Evolutionary conservation across 2,888 invertebrate genomes (phyloP), one percentile per base, ranked within the genome.

Genomic region (Lepidocyrtoides sp.): DNA sequence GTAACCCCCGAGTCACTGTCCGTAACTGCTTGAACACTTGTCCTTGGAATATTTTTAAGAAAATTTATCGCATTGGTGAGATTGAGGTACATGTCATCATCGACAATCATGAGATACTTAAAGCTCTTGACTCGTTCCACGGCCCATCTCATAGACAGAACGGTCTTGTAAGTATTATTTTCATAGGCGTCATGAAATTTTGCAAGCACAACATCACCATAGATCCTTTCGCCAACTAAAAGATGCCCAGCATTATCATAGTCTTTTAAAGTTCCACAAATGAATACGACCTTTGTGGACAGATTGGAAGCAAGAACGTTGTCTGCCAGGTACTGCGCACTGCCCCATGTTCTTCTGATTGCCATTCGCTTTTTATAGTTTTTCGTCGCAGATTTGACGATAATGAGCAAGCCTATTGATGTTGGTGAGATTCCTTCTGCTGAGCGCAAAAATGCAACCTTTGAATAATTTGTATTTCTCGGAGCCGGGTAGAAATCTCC

Each of bases 31-130:
- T 81, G 86, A 86, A 17, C 2, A 66, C 54, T 41, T 82, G 14
- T 17, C 44, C 48, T 26, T 89, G 69, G 36, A 41, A 20, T 3
- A 95, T 98, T 98, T 95, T 97, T 97, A 0, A 97, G 0, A 98
- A 98, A 36, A 99, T 96, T n/a, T n/a, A n/a, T n/a, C n/a, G n/a
- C n/a, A n/a, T n/a, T n/a, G n/a, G n/a, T n/a, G n/a, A n/a, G n/a
- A n/a, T n/a, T n/a, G n/a, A n/a, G n/a, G 95, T 98, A 99, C 96
- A 98, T 98, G 95, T 99, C 99, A 95, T 99, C 99, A 95, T 99
- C 99, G 0, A 97, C 97, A 97, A 57, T 96, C 96, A 0, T 96
- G 95, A 95, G 98, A 99, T 94, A 96, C 96, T 83, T 97, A 96
- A 98, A 98, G n/a, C n/a, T n/a, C n/a, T n/a, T n/a, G n/a, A n/a